Conservation (phyloP, 1,140 invertebrate genomes). For the Grapholita molesta region DNA sequence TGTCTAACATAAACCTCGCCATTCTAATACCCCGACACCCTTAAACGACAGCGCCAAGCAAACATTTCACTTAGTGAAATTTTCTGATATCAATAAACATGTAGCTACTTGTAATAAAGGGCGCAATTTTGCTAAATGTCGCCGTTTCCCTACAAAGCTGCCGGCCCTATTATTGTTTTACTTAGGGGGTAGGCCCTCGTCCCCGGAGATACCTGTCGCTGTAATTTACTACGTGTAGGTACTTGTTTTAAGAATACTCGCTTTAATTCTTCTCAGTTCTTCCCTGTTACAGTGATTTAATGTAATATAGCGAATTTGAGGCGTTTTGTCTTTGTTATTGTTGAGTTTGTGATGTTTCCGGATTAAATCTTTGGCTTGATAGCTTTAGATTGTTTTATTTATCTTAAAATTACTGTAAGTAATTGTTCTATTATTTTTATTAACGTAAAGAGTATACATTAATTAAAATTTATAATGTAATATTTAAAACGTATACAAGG, state of each 20-base stretch:
- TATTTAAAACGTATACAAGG: no score
- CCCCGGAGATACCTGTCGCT: slow-evolving; percentile 67
- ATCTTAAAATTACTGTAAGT: background rate
- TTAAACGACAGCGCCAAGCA: background rate
- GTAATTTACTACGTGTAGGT: slow-evolving; percentile 62
- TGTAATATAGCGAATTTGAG: slow-evolving; percentile 26
- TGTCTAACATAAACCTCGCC: background rate
- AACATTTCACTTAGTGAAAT: background rate
- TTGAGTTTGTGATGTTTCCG: slow-evolving; percentile 13
- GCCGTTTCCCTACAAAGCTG: slow-evolving; percentile 49
- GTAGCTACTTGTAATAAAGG: slow-evolving; percentile 38
- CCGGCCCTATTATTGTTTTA: slow-evolving; percentile 67
- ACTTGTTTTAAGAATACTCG: slow-evolving; percentile 38
- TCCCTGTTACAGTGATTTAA: slow-evolving; percentile 47
- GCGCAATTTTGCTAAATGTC: slow-evolving; percentile 49
- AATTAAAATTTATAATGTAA: no score
- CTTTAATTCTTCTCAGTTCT: slow-evolving; percentile 49
- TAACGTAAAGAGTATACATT: no score
- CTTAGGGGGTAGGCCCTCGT: slow-evolving; percentile 58
- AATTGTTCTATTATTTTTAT: no score
- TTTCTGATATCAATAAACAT: slow-evolving; percentile 5
- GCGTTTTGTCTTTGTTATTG: slow-evolving; percentile 20
- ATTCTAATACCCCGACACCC: background rate
- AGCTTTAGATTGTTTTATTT: background rate
- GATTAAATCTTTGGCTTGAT: background rate